Evolutionary conservation across 2,888 invertebrate genomes (phyloP).

Genomic region (Aphidoletes aphidimyza): DNA sequence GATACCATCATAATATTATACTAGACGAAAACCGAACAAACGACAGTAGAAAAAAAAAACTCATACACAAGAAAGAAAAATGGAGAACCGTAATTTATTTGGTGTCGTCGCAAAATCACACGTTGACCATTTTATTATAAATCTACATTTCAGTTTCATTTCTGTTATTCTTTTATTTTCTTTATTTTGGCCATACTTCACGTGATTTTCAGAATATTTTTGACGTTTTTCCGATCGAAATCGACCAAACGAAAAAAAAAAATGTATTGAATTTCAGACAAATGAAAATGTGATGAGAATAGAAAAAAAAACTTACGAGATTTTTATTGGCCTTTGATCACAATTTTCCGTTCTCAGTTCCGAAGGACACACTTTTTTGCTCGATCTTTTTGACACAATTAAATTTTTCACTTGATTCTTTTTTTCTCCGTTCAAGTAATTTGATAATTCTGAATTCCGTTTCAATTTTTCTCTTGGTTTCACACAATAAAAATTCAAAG

Average conservation of each 20-base stretch:
- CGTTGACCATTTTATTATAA: background rate
- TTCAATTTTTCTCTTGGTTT: no score
- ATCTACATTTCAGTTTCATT: background rate
- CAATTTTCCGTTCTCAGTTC: background rate
- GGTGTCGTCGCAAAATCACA: slow-evolving; percentile 40
- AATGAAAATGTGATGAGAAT: background rate
- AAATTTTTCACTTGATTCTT: background rate
- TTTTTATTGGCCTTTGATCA: background rate
- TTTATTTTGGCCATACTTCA: no score
- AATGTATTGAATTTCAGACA: no score
- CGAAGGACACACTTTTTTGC: background rate
- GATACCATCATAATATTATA: background rate
- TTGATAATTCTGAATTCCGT: no score
- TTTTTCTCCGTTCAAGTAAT: background rate
- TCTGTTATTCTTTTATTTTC: no score
- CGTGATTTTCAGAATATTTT: background rate
- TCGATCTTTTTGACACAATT: background rate
- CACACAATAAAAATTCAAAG: background rate
- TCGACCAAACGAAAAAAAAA: background rate
- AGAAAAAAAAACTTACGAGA: slow-evolving; percentile 40
- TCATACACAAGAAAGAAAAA: slow-evolving; percentile 22
- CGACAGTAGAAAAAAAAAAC: background rate
- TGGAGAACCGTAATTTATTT: slow-evolving; percentile 46
- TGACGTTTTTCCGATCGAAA: background rate
- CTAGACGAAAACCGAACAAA: slow-evolving; percentile 34